These are phyloP conservation scores for Tineola bisselliella DNA, from an alignment of 2,888 invertebrate species.

Conservation along the genomic window DNA sequence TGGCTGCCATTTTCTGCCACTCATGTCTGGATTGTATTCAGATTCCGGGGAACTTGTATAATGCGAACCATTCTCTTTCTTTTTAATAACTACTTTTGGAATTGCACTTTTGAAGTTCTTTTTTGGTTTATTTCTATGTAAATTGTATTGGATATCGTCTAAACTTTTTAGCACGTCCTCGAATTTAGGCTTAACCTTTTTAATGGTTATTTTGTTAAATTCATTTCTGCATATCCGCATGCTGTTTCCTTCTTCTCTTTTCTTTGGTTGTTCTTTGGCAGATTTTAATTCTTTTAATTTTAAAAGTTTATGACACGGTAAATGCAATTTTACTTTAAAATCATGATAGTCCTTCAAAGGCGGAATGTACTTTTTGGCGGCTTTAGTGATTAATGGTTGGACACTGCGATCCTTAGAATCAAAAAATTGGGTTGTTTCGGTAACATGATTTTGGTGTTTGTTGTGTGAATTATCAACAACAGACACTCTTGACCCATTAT, in stretches of 20 bases:
- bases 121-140: slow-evolving; percentile 47
- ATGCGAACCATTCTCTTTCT: slow-evolving; percentile 54
- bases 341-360: slow-evolving; percentile 47
- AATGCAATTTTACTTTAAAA: slow-evolving; percentile 52
- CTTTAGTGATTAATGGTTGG: slow-evolving; percentile 51
- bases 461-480: slow-evolving; percentile 25
- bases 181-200: slow-evolving; percentile 58
- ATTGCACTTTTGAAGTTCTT: slow-evolving; percentile 38
- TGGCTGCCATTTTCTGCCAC: slow-evolving; percentile 63
- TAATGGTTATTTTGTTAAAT: slow-evolving; percentile 28
- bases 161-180: slow-evolving; percentile 64
- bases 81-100: slow-evolving; percentile 63
- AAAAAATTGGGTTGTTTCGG: slow-evolving; percentile 41
- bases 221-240: background rate
- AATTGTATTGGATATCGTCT: slow-evolving; percentile 56
- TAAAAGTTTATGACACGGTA: slow-evolving; percentile 51
- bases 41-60: slow-evolving; percentile 48
- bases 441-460: slow-evolving; percentile 37
- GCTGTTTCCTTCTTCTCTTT: slow-evolving; percentile 6
- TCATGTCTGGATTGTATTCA: slow-evolving; percentile 52
- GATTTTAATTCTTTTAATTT: slow-evolving; percentile 52
- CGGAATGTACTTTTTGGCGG: slow-evolving; percentile 63
- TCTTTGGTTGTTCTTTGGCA: slow-evolving; percentile 44
- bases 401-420: slow-evolving; percentile 27
- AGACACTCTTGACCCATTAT: slow-evolving; percentile 45